Evolutionary conservation across 92 coral and sea anemone genomes (phyloP), one percentile per base, ranked within the genome.

Genomic region (Palythoa grandiflora): DNA sequence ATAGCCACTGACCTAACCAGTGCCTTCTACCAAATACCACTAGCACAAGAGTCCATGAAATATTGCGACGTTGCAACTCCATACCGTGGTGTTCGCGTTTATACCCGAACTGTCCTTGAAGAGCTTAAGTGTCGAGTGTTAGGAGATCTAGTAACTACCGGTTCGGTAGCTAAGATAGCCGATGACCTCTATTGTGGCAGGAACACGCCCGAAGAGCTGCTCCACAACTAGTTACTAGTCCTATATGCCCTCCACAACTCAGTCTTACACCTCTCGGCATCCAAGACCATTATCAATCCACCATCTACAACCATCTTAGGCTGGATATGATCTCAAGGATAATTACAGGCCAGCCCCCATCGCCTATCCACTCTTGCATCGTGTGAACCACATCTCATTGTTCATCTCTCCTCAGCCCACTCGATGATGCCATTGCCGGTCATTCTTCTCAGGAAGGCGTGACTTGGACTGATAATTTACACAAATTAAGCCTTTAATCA

Each of bases 61-160:
- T 40, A 40, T 40, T 40, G 47, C 6, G 47, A 5, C 1, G 47
- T 40, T 40, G 47, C 47, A 0, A 40, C 47, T 40, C 1, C 47
- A 40, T 40, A 40, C 47, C 47, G 47, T 5, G 70, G 79, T 0
- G 90, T 78, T 5, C 78, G 88, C 9, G 89, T 91, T 16, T 88
- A 88, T 65, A 84, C 68, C 17, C 48, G 83, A 53, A 85, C 92
- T 12, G 94, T 92, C 35, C 84, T 89, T 20, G 89, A 89, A 73
- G 92, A 92, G 71, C 74, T 89, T 14, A 89, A 73, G 94, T 55
- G 92, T 79, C 92, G 83, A 9, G 90, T 92, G 71, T 84, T 92
- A 13, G 85, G 92, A 6, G 74, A 85, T 79, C 88, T 92, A 38
- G 70, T 92, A 7, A 71, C 83, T 28, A 84, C 83, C 8, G 94